Evolutionary conservation across 2,797 vertebrate species (phyloP).

Genomic region (Poecilia wingei): DNA sequence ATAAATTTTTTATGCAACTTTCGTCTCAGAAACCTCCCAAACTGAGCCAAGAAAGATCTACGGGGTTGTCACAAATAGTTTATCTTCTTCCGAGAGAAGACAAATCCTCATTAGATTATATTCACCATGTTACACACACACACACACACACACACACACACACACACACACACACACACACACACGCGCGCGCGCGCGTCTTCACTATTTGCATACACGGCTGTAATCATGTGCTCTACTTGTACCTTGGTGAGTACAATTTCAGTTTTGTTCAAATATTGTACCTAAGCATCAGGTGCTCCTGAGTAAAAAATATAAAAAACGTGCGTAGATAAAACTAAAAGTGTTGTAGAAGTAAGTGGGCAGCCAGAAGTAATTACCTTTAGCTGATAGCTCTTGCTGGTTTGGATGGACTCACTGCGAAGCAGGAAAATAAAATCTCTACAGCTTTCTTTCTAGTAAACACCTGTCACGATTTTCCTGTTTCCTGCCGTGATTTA

Average conservation of each 20-base stretch:
- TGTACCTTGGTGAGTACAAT: neutral
- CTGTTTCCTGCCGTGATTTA: neutral
- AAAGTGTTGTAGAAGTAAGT: too few species aligned
- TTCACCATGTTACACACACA: neutral
- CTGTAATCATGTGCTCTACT: neutral
- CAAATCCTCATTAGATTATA: neutral
- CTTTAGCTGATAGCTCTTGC: neutral
- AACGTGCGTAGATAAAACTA: too few species aligned
- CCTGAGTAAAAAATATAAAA: too few species aligned
- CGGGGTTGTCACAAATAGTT: too few species aligned
- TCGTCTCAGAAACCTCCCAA: neutral
- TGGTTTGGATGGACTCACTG: neutral
- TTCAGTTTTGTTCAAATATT: too few species aligned
- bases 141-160: too few species aligned
- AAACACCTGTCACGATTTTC: neutral
- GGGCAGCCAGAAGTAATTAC: too few species aligned
- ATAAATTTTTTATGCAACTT: slow-evolving; percentile 15
- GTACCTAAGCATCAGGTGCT: too few species aligned
- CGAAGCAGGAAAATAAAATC: neutral
- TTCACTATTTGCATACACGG: neutral
- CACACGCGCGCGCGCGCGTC: too few species aligned
- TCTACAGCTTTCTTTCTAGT: neutral
- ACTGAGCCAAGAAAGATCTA: neutral
- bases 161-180: too few species aligned
- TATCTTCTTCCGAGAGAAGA: neutral